Conservation (phyloP, 2,888 invertebrate species). For the Xiphydria camelus region DNA sequence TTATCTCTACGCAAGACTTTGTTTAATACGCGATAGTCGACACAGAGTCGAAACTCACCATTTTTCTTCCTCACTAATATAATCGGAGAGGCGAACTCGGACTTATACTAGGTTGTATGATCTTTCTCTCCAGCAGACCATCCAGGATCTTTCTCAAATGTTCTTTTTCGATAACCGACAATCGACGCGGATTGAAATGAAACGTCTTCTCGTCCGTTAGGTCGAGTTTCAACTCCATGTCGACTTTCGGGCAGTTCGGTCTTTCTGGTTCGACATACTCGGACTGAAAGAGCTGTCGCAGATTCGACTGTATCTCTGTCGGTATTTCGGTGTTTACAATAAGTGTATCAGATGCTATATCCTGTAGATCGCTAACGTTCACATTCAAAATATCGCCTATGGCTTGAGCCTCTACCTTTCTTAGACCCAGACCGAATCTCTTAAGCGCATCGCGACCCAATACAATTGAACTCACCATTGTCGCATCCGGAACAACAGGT, state of each 20-base stretch:
- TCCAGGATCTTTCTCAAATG: not conserved
- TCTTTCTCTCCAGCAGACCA: conserved; percentile 4
- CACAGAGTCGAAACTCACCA: conserved; percentile 4
- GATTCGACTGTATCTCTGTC: not conserved
- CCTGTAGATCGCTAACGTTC: too few species aligned
- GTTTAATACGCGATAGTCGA: not conserved
- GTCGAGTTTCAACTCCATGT: not conserved
- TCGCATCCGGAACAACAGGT: too few species aligned
- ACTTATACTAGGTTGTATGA: conserved; percentile 8
- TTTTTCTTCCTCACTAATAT: conserved; percentile 10
- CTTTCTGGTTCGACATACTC: not conserved
- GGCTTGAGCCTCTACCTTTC: too few species aligned
- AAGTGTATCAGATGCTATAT: too few species aligned
- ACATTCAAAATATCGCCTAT: too few species aligned
- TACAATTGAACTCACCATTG: too few species aligned
- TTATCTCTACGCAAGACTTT: conserved; percentile 10
- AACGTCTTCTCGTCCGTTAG: not conserved
- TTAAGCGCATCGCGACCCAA: too few species aligned
- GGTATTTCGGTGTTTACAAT: too few species aligned
- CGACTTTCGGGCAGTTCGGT: conserved; percentile 1
- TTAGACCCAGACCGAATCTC: too few species aligned
- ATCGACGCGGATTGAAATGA: conserved; percentile 9
- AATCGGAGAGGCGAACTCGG: conserved; percentile 13
- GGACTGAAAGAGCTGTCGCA: not conserved
- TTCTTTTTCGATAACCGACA: conserved; percentile 1